Percentiles rank a stretch among this genome's conserved stretches.
phyloP scores from a whole-genome alignment of 2,888 invertebrate species.

The Sclerodermus sp. region DNA sequence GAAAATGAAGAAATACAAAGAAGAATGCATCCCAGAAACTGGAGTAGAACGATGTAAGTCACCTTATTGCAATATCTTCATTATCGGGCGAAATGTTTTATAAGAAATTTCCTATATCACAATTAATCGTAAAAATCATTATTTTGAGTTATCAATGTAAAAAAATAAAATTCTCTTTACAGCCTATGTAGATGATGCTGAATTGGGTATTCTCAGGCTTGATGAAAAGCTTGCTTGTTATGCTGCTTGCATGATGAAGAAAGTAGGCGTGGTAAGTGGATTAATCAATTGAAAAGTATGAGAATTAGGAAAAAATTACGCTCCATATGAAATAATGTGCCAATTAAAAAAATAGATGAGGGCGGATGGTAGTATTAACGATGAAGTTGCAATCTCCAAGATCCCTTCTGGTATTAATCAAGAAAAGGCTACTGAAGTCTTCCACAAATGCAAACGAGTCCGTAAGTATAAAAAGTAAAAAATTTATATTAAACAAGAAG shows the following conservation, averaged over 20 bases:
- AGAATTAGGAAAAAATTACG: too few species aligned
- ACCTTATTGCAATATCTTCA: background rate
- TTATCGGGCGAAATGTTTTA: too few species aligned
- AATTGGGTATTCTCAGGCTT: constrained; percentile 11
- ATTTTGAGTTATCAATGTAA: background rate
- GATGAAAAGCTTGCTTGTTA: constrained; percentile 39
- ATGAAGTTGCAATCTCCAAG: constrained; percentile 5
- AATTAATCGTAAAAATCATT: too few species aligned
- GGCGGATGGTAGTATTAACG: constrained; percentile 6
- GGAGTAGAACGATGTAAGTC: constrained; percentile 31
- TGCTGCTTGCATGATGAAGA: constrained; percentile 37
- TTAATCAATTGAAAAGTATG: background rate
- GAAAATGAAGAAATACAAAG: constrained; percentile 31
- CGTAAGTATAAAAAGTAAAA: background rate
- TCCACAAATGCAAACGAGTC: constrained; percentile 5
- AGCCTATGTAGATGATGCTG: background rate
- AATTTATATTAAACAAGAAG: too few species aligned
- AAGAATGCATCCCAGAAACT: constrained; percentile 30
- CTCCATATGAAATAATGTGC: too few species aligned
- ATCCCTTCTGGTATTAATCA: constrained; percentile 4
- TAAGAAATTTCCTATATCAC: too few species aligned
- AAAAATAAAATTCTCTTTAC: background rate
- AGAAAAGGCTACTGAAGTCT: background rate
- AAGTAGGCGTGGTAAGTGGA: constrained; percentile 37
- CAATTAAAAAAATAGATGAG: constrained; percentile 1